Conservation (phyloP, 2,113 vertebrate species). For the Capreolus pygargus region DNA sequence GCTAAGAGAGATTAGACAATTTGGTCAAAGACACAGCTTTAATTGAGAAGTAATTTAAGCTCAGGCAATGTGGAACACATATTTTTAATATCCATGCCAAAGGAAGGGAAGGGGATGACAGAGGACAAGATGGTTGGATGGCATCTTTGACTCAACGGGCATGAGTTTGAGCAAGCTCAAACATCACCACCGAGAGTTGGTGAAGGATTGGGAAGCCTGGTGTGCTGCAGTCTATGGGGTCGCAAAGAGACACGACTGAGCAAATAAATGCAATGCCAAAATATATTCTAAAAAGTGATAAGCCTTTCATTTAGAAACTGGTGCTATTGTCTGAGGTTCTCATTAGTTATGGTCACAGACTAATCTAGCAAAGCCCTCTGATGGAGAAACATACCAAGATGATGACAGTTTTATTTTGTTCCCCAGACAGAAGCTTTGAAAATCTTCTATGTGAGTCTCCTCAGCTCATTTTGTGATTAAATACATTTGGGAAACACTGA, state of each 20-base stretch:
- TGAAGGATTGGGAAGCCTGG: not conserved
- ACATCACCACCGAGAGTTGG: not conserved
- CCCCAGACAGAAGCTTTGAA: not conserved
- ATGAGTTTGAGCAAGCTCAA: not conserved
- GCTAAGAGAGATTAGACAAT: not conserved
- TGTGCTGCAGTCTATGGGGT: not conserved
- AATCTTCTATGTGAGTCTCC: not conserved
- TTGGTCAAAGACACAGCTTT: not conserved
- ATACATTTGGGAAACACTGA: not conserved
- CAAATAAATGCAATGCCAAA: not conserved
- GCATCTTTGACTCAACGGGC: not conserved
- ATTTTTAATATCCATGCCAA: not conserved
- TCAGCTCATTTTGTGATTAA: not conserved
- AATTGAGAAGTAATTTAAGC: not conserved
- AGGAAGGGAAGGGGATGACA: not conserved
- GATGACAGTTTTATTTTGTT: not conserved
- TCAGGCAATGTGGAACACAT: not conserved
- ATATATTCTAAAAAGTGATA: not conserved
- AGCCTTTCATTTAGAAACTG: not conserved
- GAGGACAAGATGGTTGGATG: not conserved
- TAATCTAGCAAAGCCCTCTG: not conserved
- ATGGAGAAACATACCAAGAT: not conserved
- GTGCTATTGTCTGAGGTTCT: not conserved
- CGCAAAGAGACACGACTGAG: not conserved
- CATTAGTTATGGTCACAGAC: not conserved